Conservation (phyloP, 2,888 invertebrate species). For the Eupithecia tripunctaria region DNA sequence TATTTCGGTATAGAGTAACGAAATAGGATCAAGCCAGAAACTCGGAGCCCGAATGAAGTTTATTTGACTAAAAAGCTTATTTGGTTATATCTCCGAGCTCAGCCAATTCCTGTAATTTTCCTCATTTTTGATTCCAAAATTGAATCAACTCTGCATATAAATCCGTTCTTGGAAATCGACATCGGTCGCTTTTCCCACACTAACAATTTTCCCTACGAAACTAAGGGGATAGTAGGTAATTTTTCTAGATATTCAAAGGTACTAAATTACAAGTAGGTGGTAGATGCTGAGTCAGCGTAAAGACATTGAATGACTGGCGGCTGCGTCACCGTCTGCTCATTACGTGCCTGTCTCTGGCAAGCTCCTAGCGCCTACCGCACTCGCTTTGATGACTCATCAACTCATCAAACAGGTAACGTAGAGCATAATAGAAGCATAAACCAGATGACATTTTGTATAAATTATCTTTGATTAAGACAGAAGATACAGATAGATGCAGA, state of each 20-base stretch:
- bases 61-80: conserved; percentile 6
- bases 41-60: neutral
- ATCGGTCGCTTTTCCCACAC: neutral
- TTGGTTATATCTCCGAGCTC: conserved; percentile 3
- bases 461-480: neutral
- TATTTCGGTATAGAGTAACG: neutral
- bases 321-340: conserved; percentile 67
- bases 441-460: neutral
- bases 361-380: conserved; percentile 42
- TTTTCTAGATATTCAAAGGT: neutral
- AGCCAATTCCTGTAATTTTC: conserved; percentile 10
- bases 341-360: conserved; percentile 60
- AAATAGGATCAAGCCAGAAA: neutral
- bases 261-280: conserved; percentile 33
- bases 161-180: neutral
- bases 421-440: neutral
- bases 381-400: conserved; percentile 36
- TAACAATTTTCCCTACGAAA: neutral
- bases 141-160: conserved; percentile 3
- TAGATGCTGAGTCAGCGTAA: conserved; percentile 53
- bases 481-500: neutral
- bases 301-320: conserved; percentile 57
- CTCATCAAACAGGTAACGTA: conserved; percentile 33
- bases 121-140: conserved; percentile 7
- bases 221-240: neutral